Conservation (phyloP, 2,113 vertebrate species). For the Melanerpes formicivorus region DNA sequence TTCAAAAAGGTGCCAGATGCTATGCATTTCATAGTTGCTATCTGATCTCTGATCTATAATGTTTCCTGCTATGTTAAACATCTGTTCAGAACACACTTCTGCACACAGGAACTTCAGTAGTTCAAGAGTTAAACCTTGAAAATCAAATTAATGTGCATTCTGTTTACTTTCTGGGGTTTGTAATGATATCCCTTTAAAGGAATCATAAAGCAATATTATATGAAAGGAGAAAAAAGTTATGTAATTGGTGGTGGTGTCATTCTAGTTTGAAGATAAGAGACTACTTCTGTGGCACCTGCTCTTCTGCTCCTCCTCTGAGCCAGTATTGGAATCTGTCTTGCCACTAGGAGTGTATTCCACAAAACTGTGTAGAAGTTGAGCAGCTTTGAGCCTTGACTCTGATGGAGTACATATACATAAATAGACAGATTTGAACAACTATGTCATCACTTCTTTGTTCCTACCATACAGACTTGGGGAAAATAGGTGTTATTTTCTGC, state of each 20-base stretch:
- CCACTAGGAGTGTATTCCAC: background rate
- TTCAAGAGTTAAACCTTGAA: constrained; percentile 21
- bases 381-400: background rate
- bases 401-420: background rate
- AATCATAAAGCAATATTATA: background rate
- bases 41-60: constrained; percentile 37
- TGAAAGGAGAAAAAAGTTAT: background rate
- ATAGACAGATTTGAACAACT: background rate
- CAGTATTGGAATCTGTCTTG: background rate
- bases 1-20: constrained; percentile 58
- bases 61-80: constrained; percentile 49
- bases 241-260: background rate
- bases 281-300: background rate
- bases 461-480: background rate
- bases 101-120: constrained; percentile 6
- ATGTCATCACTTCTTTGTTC: background rate
- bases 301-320: background rate
- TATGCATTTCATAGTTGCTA: constrained; percentile 34
- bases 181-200: background rate
- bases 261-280: background rate
- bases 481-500: background rate
- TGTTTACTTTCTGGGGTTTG: background rate
- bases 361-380: background rate
- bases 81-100: constrained; percentile 33
- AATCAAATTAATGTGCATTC: background rate